Evolutionary conservation across 2,797 vertebrate species (phyloP), one percentile per base, ranked within the genome.

Genomic region (Channa striata): DNA sequence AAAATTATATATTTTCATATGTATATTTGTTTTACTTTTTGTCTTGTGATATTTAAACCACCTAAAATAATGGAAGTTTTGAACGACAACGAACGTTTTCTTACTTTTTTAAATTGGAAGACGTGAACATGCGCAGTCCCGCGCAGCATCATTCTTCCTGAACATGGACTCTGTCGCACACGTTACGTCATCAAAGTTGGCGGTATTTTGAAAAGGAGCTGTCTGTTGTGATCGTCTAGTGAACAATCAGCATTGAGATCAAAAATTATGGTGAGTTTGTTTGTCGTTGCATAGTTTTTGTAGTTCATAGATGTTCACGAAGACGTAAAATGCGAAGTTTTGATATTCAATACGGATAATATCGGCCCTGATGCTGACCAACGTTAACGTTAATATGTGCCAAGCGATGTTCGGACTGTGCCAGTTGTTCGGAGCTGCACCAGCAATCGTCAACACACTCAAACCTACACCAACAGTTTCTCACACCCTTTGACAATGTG

Each of bases 191-290:
- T 83, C 84, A 75, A 33, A 3, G 33, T 81, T 90, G 91, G 93
- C 93, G 93, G 89, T 80, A 87, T 84, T 93, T 94, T 92, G 82
- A 87, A 92, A 83, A 66, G 13, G 33, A 30, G 10, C 16, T 13
- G 5, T 12, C 3, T 30, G 14, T 57, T 60, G 36, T 48, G 39
- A 48, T 58, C 46, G 63, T 1, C 7, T 61, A 4, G 39, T 21
- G 48, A 6, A 44, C 8, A 40, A 42, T 57, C 63, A 46, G 3
- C 8, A 3, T 6, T 39, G 6, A 6, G 17, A 70, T 36, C 11
- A 30, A 5, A 46, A 39, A 51, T 9, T 3, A 93, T 91, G 91
- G 91, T 92, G 57, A 85, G 83, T 44, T 2, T 33, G 4, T 16
- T 8, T 5, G 4, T 21, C 0, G 0, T 7, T 13, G n/a, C 1